phyloP scores from a whole-genome alignment of 2,113 vertebrate genomes.

The Sceloporus undulatus region DNA sequence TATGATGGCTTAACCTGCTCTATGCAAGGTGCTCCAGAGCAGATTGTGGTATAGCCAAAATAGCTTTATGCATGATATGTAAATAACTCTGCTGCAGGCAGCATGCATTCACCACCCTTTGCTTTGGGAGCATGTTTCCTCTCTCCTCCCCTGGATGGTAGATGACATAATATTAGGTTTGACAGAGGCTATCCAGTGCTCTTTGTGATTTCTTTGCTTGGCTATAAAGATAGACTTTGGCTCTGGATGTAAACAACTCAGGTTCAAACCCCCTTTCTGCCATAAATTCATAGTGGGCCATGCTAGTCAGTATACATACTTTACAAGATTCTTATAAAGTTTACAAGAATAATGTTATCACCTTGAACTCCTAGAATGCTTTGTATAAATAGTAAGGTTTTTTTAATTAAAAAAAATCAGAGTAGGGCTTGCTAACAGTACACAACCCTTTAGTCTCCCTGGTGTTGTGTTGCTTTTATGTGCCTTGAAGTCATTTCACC shows the following conservation, averaged over 20 bases:
- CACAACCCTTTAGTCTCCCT: not conserved
- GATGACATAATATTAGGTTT: not conserved
- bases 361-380: not conserved
- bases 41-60: slow-evolving; percentile 47
- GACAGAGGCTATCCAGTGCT: not conserved
- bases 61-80: slow-evolving; percentile 51
- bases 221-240: not conserved
- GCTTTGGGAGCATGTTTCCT: not conserved
- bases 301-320: not conserved
- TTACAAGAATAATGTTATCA: not conserved
- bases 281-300: not conserved
- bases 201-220: not conserved
- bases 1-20: not conserved
- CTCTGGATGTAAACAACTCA: not conserved
- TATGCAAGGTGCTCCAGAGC: not conserved
- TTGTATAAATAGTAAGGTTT: no score
- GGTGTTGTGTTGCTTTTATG: no score
- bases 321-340: slow-evolving; percentile 47
- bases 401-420: no score
- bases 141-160: no score
- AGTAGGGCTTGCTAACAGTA: not conserved
- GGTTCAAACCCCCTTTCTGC: not conserved
- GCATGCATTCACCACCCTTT: not conserved
- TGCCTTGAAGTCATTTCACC: no score
- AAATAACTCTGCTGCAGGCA: not conserved